Evolutionary conservation across 2,888 invertebrate species (phyloP), one percentile per base, ranked within the genome.

Genomic region (Actias luna): DNA sequence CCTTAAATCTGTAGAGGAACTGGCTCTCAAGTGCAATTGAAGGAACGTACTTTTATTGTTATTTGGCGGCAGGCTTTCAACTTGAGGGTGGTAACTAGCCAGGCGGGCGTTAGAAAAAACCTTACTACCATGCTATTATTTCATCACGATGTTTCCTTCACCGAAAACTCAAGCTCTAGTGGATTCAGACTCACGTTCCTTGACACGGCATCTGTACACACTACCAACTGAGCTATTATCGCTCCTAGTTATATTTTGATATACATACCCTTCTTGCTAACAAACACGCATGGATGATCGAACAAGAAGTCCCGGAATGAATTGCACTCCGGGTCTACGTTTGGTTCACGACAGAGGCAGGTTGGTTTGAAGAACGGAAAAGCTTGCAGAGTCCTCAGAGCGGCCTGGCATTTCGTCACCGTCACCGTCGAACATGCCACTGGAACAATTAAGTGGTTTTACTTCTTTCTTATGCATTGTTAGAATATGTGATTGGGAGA

Each of bases 331-430:
- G 97, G 97, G 87, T 98, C 98, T 82, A 97, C 95, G 89, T 96
- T 96, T 52, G 97, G 97, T 82, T 98, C 97, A 75, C 96, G 95
- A 93, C 98, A 98, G 82, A 98, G 95, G 88, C 98, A 98, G 75
- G 98, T 98, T 77, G 98, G 98, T 84, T 96, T 96, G 94, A 98
- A 98, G 95, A 97, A 98, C 81, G 97, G 96, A 87, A 98, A 98
- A 66, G 97, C 97, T 93, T 97, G 97, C 79, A 98, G 93, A 64
- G 97, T 98, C 76, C 96, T 94, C 80, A 98, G 94, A 39, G 98
- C 98, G 62, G 97, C 97, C 93, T 97, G 97, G 93, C 98, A 98
- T 93, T 98, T 98, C 74, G 97, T 97, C 85, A 98, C 97, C 65
- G 98, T 98, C 80, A 97, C 97, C 68, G 98, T 98, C 73, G 98